Evolutionary conservation across 2,888 invertebrate genomes (phyloP), one percentile per base, ranked within the genome.

Genomic region (Polyploca ridens): DNA sequence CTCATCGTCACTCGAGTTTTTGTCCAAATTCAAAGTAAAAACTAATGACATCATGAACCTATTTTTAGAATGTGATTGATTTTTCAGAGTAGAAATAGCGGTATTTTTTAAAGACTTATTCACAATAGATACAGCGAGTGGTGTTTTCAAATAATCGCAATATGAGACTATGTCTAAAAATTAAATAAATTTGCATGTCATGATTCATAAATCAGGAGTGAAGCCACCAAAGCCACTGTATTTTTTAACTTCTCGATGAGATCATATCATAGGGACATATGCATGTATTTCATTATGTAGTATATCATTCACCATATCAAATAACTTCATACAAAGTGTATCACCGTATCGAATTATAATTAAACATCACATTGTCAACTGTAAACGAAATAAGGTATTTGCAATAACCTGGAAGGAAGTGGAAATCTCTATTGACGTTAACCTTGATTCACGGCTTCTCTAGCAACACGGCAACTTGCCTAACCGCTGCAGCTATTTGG

Each of bases 371-470:
- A 41, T 27, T 61, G 7, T 60, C 35, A 60, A 16, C 16, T 38
- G 61, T 27, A 61, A 61, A 27, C 27, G 41, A 41, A 41, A 61
- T 61, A 61, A 61, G 13, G 19, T 16, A 49, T 33, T 33, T 62
- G 62, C 62, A 62, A 46, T 33, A 54, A 63, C 63, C 63, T 58
- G 62, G 64, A 61, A 61, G 61, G 61, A 64, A 62, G 63, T 64
- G 59, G 63, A 63, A 68, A 64, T 68, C 67, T 68, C 61, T 54
- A 54, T 54, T 46, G 60, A 38, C 60, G 60, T 64, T 57, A 66
- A 68, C 69, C 69, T 69, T 69, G 69, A 66, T 64, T 62, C 68
- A 62, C 65, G 54, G 19, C 54, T 54, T 54, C 38, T 46, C 64
- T 49, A 60, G 63, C 66, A 58, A 60, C 46, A 54, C 64, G 63